Percentiles rank a stretch among this genome's conserved stretches.
Evolutionary conservation across 2,113 vertebrate species (phyloP).

Genomic region (Syngnathus floridae): DNA sequence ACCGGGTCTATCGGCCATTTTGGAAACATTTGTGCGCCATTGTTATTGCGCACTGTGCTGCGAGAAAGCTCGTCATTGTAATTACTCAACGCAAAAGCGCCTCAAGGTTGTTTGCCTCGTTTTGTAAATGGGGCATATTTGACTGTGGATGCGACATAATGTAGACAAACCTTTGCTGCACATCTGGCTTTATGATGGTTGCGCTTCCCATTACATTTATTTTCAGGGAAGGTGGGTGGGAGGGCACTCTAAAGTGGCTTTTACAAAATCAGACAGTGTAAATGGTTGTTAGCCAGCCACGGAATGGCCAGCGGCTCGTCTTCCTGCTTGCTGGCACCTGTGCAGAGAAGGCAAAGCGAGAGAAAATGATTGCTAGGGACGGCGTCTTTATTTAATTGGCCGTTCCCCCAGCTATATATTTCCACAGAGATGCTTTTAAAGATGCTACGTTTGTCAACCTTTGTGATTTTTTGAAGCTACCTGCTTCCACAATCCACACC

Average conservation of each 20-base stretch:
- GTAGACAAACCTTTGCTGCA: not conserved
- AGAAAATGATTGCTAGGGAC: slow-evolving; percentile 23
- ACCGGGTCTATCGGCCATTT: too few relatives aligned
- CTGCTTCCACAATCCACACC: not conserved
- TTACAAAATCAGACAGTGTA: slow-evolving; percentile 11
- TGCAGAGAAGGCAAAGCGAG: slow-evolving; percentile 18
- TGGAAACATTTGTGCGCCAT: too few relatives aligned
- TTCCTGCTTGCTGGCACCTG: slow-evolving; percentile 19
- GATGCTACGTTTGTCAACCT: slow-evolving; percentile 8
- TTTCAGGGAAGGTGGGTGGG: slow-evolving; percentile 4
- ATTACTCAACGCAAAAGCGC: not conserved
- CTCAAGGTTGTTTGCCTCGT: not conserved
- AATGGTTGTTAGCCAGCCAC: slow-evolving; percentile 16
- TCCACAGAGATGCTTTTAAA: slow-evolving; percentile 31
- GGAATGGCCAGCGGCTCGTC: slow-evolving; percentile 2
- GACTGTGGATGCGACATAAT: not conserved
- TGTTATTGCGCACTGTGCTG: not conserved
- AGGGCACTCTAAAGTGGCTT: slow-evolving; percentile 12
- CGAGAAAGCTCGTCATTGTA: not conserved
- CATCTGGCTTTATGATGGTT: not conserved
- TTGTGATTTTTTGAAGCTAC: slow-evolving; percentile 26
- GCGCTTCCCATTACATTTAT: not conserved
- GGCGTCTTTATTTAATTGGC: slow-evolving; percentile 10
- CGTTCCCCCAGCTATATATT: slow-evolving; percentile 33
- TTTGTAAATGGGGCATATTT: not conserved